A percentile compares a stretch with the other conserved stretches of the same genome.
These are phyloP conservation scores for Terebella lapidaria DNA, from an alignment of 2,888 invertebrate species.

Conservation along the genomic window DNA sequence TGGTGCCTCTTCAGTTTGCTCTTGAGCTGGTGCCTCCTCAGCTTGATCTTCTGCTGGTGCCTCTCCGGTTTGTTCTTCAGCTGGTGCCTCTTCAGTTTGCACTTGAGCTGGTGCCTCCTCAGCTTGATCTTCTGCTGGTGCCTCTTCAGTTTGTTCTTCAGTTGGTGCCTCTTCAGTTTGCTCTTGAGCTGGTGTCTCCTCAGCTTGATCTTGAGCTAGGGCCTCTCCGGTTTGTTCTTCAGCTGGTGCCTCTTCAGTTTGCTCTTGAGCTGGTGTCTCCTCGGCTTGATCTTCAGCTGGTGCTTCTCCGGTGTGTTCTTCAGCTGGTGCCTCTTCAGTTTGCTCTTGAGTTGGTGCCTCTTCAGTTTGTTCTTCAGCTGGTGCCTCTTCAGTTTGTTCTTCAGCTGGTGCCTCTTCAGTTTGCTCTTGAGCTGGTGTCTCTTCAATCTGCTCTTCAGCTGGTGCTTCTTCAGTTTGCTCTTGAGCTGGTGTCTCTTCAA, in stretches of 20 bases:
- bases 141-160: neutral
- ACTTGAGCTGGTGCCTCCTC: neutral
- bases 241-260: constrained; percentile 2
- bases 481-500: neutral
- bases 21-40: constrained; percentile 2
- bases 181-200: neutral
- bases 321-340: constrained; percentile 3
- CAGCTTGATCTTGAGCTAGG: constrained; percentile 1
- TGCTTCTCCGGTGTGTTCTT: neutral
- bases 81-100: neutral
- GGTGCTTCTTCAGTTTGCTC: neutral
- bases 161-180: neutral
- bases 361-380: neutral
- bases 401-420: neutral
- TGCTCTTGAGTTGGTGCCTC: constrained; percentile 5
- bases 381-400: constrained; percentile 1
- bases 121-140: neutral
- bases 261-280: constrained; percentile 5
- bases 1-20: no score
- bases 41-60: neutral
- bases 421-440: neutral
- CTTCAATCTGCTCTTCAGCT: neutral
- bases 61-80: neutral
- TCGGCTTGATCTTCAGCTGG: neutral
- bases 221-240: constrained; percentile 1